These are phyloP conservation scores for Sminthurides bifidus DNA, from an alignment of 1,140 invertebrate species.

Conservation along the genomic window DNA sequence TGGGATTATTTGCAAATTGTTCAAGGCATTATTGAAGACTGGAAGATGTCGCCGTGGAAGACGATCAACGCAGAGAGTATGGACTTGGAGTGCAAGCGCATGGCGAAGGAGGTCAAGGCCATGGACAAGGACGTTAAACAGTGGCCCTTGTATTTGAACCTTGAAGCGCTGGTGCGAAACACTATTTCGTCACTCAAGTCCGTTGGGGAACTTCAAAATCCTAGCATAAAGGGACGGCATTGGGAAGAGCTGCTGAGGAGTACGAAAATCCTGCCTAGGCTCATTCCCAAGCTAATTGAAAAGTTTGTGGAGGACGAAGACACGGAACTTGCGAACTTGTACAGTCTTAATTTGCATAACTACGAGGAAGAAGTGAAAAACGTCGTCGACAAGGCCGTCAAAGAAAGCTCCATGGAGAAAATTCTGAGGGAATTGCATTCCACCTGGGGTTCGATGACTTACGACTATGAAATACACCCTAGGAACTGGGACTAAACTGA, in stretches of 20 bases:
- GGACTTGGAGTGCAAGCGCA: conserved; percentile 96
- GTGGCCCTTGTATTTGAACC: conserved; percentile 75
- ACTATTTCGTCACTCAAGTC: conserved; percentile 79
- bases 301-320: conserved; percentile 82
- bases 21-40: conserved; percentile 62
- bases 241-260: conserved; percentile 81
- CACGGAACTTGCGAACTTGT: conserved; percentile 78
- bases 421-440: conserved; percentile 73
- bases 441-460: conserved; percentile 65
- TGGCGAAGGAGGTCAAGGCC: conserved; percentile 79
- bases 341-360: conserved; percentile 63
- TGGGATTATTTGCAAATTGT: conserved; percentile 93
- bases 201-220: conserved; percentile 87
- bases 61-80: conserved; percentile 59
- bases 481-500: conserved; percentile 68
- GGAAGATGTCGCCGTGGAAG: conserved; percentile 8
- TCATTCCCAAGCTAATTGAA: conserved; percentile 7
- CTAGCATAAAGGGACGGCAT: conserved; percentile 87
- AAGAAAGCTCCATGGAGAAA: conserved; percentile 97
- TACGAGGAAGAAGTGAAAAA: conserved; percentile 67
- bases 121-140: conserved; percentile 75
- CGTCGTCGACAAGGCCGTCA: conserved; percentile 92
- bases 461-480: conserved; percentile 54
- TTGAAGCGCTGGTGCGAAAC: conserved; percentile 80
- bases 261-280: conserved; percentile 10